Evolutionary conservation across 2,888 invertebrate genomes (phyloP).

Genomic region (Lasioglossum zephyrum): DNA sequence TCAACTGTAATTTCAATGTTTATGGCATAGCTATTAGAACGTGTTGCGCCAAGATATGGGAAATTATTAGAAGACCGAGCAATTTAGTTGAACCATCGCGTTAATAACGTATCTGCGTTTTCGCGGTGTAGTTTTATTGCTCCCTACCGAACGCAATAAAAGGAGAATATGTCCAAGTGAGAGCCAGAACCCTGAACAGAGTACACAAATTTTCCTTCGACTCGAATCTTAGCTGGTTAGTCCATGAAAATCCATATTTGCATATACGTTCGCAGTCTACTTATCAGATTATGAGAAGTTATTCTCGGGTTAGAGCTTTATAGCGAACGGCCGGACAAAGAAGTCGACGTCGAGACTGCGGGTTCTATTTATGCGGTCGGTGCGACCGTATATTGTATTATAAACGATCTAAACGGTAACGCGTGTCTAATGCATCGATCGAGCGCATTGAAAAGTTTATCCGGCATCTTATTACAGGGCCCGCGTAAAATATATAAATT

Average conservation of each 20-base stretch:
- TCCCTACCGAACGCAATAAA: neutral
- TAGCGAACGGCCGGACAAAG: neutral
- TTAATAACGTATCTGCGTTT: neutral
- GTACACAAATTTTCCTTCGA: neutral
- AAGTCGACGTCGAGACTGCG: neutral
- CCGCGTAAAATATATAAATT: neutral
- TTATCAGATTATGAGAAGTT: slow-evolving; percentile 4
- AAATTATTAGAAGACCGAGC: neutral
- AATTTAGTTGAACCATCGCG: neutral
- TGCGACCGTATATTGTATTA: neutral
- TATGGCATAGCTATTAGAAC: neutral
- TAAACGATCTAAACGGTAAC: slow-evolving; percentile 4
- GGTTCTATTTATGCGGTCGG: neutral
- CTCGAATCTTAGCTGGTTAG: neutral
- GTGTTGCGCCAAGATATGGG: neutral
- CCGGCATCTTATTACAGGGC: neutral
- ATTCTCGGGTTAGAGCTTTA: slow-evolving; percentile 3
- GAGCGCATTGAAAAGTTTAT: neutral
- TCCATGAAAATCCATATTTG: neutral
- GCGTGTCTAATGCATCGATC: slow-evolving; percentile 1
- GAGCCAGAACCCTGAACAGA: neutral
- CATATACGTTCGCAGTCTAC: neutral
- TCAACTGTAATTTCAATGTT: neutral
- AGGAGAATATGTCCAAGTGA: neutral
- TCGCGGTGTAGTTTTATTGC: neutral